Base-by-base conservation (phyloP, 2,888 invertebrate genomes). In the Timema podura region DNA sequence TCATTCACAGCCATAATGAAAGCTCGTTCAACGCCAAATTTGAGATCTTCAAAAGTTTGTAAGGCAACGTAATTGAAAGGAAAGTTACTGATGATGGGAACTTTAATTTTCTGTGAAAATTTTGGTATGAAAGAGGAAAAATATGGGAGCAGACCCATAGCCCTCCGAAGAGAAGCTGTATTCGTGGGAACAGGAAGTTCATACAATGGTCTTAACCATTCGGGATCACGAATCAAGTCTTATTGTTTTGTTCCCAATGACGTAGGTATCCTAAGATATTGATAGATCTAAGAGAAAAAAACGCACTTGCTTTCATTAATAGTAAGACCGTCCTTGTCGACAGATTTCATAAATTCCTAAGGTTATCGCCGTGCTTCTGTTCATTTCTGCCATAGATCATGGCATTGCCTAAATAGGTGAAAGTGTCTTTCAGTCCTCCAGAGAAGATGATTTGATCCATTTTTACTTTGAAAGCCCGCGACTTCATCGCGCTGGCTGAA, bases 401-500 rank as follows among this genome's bases (percentile, higher is more conserved):
- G n/a, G n/a, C n/a, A n/a, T n/a, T n/a, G n/a, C n/a, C n/a, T n/a
- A n/a, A n/a, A n/a, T n/a, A n/a, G n/a, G n/a, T n/a, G n/a, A n/a
- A n/a, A n/a, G n/a, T n/a, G n/a, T n/a, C n/a, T n/a, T n/a, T n/a
- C n/a, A n/a, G n/a, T n/a, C n/a, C n/a, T n/a, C n/a, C n/a, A n/a
- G n/a, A n/a, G n/a, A n/a, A n/a, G n/a, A n/a, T n/a, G n/a, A n/a
- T n/a, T n/a, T n/a, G n/a, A n/a, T n/a, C n/a, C n/a, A n/a, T n/a
- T n/a, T n/a, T n/a, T n/a, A n/a, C n/a, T n/a, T n/a, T n/a, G n/a
- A n/a, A n/a, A n/a, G n/a, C n/a, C 64, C 13, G 70, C 46, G 0
- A 73, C 73, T 10, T 72, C 74, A 59, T 75, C 73, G 5, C 71
- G 74, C 5, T 74, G 73, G 0, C 74, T 71, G 68, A 74, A 73